Evolutionary conservation across 2,888 invertebrate species (phyloP).

Genomic region (Lamellibrachia columna): DNA sequence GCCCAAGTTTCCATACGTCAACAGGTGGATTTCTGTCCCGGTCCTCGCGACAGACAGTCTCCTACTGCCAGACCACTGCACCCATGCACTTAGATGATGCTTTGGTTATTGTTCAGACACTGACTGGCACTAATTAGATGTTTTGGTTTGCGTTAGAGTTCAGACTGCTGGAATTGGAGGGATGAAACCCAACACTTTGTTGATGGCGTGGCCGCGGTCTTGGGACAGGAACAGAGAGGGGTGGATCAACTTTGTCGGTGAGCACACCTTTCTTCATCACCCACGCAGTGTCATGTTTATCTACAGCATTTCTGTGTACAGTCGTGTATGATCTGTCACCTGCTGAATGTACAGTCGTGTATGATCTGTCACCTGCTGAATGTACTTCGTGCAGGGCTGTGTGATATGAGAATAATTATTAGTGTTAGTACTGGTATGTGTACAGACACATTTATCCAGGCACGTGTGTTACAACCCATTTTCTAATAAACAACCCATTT

Average conservation of each 20-base stretch:
- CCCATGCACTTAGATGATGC: too few species aligned
- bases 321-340: background rate
- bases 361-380: background rate
- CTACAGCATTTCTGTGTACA: background rate
- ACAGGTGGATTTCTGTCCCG: too few species aligned
- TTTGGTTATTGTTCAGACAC: background rate
- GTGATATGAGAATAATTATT: too few species aligned
- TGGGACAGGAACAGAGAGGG: conserved; percentile 36
- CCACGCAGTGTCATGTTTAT: background rate
- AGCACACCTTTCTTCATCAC: background rate
- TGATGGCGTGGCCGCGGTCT: conserved; percentile 46
- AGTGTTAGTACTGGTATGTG: too few species aligned
- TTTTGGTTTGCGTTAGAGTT: conserved; percentile 40
- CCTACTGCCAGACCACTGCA: too few species aligned
- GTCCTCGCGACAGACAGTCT: too few species aligned
- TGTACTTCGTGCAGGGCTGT: background rate
- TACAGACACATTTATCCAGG: too few species aligned
- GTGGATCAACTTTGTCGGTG: conserved; percentile 21
- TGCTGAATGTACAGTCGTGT: background rate
- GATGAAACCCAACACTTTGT: conserved; percentile 45
- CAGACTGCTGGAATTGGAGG: conserved; percentile 48
- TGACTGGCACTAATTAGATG: background rate
- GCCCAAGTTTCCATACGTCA: too few species aligned
- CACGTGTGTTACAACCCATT: too few species aligned
- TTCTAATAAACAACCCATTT: too few species aligned